phyloP scores from a whole-genome alignment of 2,888 invertebrate genomes.

The Leptinotarsa tumamoca region DNA sequence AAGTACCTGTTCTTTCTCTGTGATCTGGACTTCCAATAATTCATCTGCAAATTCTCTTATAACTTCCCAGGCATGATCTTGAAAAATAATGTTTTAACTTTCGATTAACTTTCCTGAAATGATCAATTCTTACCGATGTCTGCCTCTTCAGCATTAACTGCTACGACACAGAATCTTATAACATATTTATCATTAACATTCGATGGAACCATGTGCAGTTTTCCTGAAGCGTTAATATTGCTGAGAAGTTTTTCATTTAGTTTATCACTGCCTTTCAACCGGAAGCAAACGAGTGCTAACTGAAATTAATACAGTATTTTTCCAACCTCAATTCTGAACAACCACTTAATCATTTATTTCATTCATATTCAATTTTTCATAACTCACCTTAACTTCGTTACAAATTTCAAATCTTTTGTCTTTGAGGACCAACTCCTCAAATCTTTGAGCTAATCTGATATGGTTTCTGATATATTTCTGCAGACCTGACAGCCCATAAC shows the following conservation, averaged over 20 bases:
- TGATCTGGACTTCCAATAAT: constrained; percentile 76
- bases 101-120: neutral
- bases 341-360: neutral
- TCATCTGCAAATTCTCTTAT: constrained; percentile 86
- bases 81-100: constrained; percentile 35
- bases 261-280: constrained; percentile 82
- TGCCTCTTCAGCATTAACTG: constrained; percentile 87
- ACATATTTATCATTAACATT: constrained; percentile 90
- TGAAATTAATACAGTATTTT: constrained; percentile 58
- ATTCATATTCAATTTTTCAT: neutral
- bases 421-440: constrained; percentile 82
- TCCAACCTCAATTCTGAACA: neutral
- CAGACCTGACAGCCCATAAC: constrained; percentile 93
- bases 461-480: constrained; percentile 94
- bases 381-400: constrained; percentile 87
- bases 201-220: constrained; percentile 97
- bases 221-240: constrained; percentile 93
- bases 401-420: constrained; percentile 92
- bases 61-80: constrained; percentile 87
- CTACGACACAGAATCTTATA: constrained; percentile 93
- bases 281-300: constrained; percentile 94
- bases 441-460: constrained; percentile 88
- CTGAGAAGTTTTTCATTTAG: constrained; percentile 92
- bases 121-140: constrained; percentile 75
- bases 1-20: constrained; percentile 72